phyloP scores from a whole-genome alignment of 2,888 invertebrate species.

The Cryptocephalus primarius region DNA sequence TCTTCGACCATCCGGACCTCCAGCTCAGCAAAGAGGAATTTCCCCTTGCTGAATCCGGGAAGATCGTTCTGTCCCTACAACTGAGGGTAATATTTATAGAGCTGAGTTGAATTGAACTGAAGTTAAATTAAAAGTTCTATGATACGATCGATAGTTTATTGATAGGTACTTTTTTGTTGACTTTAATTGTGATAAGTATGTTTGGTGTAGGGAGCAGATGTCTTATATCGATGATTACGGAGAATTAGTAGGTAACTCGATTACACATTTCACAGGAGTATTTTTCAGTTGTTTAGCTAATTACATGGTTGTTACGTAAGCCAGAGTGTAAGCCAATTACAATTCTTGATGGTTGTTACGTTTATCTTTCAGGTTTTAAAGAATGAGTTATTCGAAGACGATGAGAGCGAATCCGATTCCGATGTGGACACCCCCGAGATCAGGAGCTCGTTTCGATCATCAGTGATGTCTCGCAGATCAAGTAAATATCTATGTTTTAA shows the following conservation, averaged over 20 bases:
- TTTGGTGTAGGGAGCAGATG: background rate
- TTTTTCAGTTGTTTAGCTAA: no score
- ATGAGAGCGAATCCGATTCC: constrained; percentile 19
- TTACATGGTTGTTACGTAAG: no score
- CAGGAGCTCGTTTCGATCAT: constrained; percentile 9
- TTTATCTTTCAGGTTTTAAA: constrained; percentile 25
- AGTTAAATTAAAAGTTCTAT: no score
- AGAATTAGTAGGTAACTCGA: no score
- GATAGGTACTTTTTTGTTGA: no score
- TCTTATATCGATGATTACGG: no score
- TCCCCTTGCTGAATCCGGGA: constrained; percentile 61
- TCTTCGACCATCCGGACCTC: constrained; percentile 58
- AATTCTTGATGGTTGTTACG: no score
- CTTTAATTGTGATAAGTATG: background rate
- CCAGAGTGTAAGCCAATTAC: no score
- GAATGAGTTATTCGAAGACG: constrained; percentile 18
- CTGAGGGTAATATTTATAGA: constrained; percentile 47
- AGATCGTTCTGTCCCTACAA: constrained; percentile 61
- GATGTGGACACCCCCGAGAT: constrained; percentile 7
- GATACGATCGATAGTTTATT: no score
- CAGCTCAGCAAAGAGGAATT: constrained; percentile 64
- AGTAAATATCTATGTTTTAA: constrained; percentile 4
- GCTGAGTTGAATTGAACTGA: no score
- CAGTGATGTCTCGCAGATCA: constrained; percentile 6
- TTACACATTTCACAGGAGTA: no score